Conservation (phyloP, 1,140 invertebrate species). For the Drosophila sproati region DNA sequence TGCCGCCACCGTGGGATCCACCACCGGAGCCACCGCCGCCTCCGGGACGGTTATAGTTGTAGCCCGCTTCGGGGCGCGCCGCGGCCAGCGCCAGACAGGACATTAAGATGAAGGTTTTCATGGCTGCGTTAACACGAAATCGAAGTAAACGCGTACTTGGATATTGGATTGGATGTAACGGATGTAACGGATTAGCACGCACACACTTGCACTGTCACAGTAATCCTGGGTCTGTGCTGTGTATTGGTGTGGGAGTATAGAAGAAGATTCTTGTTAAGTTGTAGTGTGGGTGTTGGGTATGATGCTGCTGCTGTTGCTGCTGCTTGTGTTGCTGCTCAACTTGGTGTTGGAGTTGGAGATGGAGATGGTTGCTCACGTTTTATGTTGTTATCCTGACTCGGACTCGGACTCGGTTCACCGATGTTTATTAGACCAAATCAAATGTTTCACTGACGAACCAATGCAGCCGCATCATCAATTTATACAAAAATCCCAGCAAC, state of each 20-base stretch:
- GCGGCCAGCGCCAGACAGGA: slow-evolving; percentile 87
- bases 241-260: slow-evolving; percentile 35
- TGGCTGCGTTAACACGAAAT: slow-evolving; percentile 59
- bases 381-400: slow-evolving; percentile 25
- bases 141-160: slow-evolving; percentile 43
- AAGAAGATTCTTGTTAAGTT: slow-evolving; percentile 50
- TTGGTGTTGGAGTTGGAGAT: slow-evolving; percentile 20
- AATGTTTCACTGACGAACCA: slow-evolving; percentile 84
- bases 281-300: background rate
- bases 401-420: slow-evolving; percentile 63
- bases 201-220: slow-evolving; percentile 72
- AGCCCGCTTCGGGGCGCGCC: slow-evolving; percentile 87
- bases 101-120: slow-evolving; percentile 85
- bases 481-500: slow-evolving; percentile 79
- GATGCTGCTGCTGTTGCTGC: slow-evolving; percentile 13
- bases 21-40: slow-evolving; percentile 77
- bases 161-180: slow-evolving; percentile 13
- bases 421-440: slow-evolving; percentile 84
- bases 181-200: slow-evolving; percentile 58
- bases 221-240: slow-evolving; percentile 81
- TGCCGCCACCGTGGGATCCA: slow-evolving; percentile 47
- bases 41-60: slow-evolving; percentile 87
- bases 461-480: slow-evolving; percentile 82
- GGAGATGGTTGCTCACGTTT: slow-evolving; percentile 62
- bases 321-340: background rate